Base-by-base conservation (phyloP, 2,113 vertebrate species). In the Ammodytes marinus region DNA sequence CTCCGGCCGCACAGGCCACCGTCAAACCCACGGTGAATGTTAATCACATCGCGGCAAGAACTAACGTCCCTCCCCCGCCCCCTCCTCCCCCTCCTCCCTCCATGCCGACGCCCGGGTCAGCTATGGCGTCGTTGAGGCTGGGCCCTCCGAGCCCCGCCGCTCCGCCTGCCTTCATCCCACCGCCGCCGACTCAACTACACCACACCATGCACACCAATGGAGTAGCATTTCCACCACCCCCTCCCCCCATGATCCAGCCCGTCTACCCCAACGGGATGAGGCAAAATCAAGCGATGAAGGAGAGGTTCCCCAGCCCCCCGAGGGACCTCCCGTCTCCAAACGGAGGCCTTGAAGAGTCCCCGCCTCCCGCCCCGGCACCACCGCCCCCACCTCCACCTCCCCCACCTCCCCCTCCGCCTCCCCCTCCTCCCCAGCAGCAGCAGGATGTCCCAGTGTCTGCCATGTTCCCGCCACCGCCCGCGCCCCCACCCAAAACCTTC, bases 41-140 rank as follows among this genome's bases (percentile, higher is more conserved):
- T 3, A 93, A 92, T 67, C 92, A 93, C 72, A 92, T 96, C 50
- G 94, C 95, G 0, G 95, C 95, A 63, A 93, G 75, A 54, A 96
- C 95, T 5, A 94, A 92, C 4, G 91, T 96, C 6, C 96, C 97
- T 0, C 96, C 95, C 0, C 96, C 96, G 0, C 94, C 94, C 10
- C 95, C 95, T 0, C 96, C 95, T 0, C 96, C 96, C 0, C 95
- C 94, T 0, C 96, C 96, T 0, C 96, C 95, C 0, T 94, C 95
- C 0, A 90, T 96, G 47, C 96, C 97, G 0, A 94, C 93, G 0
- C 96, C 96, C 0, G 96, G 96, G 2, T 97, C 96, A 0, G 96
- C 97, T 2, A 97, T 97, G 97, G 96, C 97, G 0, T 95, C 96
- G 27, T 85, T 98, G 47, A 97, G 90, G 81, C 94, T 93, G 0